phyloP scores from a whole-genome alignment of 2,797 vertebrate species.

The Pseudocheirus occidentalis region DNA sequence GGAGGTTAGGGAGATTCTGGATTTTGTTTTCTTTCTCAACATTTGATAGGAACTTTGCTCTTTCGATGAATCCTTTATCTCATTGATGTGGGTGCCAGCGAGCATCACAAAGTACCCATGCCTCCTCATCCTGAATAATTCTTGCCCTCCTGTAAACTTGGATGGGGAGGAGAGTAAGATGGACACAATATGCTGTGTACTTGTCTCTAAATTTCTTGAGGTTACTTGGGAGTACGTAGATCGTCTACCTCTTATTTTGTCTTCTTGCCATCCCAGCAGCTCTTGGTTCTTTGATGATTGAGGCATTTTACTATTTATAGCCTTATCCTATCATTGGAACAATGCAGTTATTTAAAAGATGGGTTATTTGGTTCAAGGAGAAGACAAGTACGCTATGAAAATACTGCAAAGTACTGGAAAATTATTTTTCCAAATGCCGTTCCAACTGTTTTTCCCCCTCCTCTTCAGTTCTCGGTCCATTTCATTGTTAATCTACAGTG shows the following conservation, averaged over 20 bases:
- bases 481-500: neutral
- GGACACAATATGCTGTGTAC: neutral
- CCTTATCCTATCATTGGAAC: neutral
- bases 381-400: neutral
- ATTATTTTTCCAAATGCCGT: neutral
- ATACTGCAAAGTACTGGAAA: neutral
- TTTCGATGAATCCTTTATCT: neutral
- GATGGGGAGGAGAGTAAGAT: neutral
- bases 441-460: neutral
- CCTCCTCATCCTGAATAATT: neutral
- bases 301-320: neutral
- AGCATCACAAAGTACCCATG: neutral
- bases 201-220: neutral
- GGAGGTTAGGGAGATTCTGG: neutral
- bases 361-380: neutral
- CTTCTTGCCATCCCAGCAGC: neutral
- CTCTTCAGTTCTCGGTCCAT: neutral
- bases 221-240: neutral
- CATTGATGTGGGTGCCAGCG: neutral
- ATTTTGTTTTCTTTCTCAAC: neutral
- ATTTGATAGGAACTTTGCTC: neutral
- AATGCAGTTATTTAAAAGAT: neutral
- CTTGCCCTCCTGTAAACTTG: neutral
- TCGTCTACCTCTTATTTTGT: neutral
- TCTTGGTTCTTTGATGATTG: neutral